Evolutionary conservation across 2,113 vertebrate species (phyloP).

Genomic region (Gracilinanus agilis): DNA sequence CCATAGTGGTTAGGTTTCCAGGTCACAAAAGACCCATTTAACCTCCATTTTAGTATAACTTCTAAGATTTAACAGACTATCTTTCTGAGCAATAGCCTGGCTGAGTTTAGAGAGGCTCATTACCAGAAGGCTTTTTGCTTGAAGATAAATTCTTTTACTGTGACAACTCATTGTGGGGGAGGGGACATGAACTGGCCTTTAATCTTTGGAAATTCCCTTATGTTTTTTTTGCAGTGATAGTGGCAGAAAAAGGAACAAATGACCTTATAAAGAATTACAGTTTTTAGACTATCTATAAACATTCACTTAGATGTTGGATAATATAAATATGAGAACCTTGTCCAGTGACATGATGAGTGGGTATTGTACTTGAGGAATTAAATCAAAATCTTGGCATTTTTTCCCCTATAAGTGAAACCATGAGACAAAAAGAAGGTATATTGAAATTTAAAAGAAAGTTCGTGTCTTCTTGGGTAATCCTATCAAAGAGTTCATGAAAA

Average conservation of each 20-base stretch:
- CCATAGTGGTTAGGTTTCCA: neutral
- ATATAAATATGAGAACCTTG: neutral
- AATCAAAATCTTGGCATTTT: neutral
- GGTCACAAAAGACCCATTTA: neutral
- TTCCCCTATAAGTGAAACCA: neutral
- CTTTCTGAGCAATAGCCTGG: neutral
- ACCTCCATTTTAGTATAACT: neutral
- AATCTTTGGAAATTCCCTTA: neutral
- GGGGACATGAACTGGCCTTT: neutral
- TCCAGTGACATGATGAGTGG: neutral
- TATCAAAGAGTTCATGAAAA: too few species aligned
- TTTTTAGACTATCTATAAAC: neutral
- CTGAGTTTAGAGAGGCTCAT: neutral
- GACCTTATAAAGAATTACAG: neutral
- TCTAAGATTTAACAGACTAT: neutral
- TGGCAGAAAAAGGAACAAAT: neutral
- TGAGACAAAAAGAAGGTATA: neutral
- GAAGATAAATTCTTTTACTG: neutral
- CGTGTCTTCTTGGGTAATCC: neutral
- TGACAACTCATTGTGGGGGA: neutral
- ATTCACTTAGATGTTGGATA: neutral
- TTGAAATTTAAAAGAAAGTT: neutral
- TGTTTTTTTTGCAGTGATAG: neutral
- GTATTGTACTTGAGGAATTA: too few species aligned
- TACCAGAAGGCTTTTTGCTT: neutral